phyloP scores from a whole-genome alignment of 2,113 vertebrate species.

The Gasterosteus aculeatus region DNA sequence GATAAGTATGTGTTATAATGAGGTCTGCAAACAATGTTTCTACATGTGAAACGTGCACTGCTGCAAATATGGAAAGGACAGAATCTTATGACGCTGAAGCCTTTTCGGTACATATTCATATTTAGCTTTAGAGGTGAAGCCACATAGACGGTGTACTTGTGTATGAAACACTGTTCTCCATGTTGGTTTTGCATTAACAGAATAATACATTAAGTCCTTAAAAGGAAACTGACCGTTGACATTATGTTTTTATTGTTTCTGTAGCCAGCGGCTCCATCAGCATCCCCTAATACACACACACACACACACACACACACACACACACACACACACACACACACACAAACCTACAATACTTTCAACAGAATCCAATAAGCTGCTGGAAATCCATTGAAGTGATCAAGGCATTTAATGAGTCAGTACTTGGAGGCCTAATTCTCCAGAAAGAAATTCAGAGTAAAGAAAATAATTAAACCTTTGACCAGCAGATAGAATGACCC shows the following conservation, averaged over 20 bases:
- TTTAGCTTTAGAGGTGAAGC: background rate
- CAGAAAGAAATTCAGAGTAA: constrained; percentile 28
- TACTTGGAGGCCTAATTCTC: constrained; percentile 28
- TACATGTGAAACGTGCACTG: background rate
- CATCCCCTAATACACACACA: background rate
- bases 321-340: constrained; percentile 12
- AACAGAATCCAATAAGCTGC: constrained; percentile 53
- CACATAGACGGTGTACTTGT: too few relatives aligned
- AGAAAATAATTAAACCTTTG: constrained; percentile 56
- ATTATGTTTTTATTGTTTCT: background rate
- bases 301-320: constrained; percentile 30
- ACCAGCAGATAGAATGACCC: constrained; percentile 47
- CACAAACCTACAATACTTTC: background rate
- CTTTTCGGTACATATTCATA: background rate
- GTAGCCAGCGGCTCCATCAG: background rate
- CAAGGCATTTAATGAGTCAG: constrained; percentile 57
- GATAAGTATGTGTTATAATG: background rate
- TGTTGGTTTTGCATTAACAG: background rate
- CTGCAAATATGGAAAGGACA: constrained; percentile 1
- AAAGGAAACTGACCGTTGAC: background rate
- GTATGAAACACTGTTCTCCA: background rate
- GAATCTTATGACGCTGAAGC: constrained; percentile 16
- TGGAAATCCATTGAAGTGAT: constrained; percentile 57
- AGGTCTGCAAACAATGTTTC: constrained; percentile 6
- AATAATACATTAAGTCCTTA: background rate